Evolutionary conservation across 2,113 vertebrate species (phyloP).

Genomic region (Ramphastos sulfuratus): DNA sequence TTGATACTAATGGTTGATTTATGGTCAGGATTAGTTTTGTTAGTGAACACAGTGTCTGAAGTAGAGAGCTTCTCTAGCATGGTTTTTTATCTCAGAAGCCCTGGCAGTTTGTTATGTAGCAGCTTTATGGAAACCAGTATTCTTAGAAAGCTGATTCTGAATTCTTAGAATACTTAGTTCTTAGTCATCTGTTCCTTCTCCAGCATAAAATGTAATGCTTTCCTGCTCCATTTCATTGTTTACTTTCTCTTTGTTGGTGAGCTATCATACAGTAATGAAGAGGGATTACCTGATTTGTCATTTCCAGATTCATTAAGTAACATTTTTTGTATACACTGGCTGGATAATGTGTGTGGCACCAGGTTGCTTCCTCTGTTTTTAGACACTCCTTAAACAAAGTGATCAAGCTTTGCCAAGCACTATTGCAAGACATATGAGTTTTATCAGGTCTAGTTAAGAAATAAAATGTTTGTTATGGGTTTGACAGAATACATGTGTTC

Average conservation of each 20-base stretch:
- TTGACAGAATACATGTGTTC: background rate
- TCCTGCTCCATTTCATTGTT: background rate
- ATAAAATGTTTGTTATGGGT: background rate
- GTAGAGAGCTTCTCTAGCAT: background rate
- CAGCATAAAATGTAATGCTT: background rate
- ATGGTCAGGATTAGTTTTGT: background rate
- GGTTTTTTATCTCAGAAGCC: background rate
- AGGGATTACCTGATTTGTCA: background rate
- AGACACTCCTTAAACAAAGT: background rate
- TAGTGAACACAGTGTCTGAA: slow-evolving; percentile 33
- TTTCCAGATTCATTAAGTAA: background rate
- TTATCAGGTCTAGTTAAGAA: background rate
- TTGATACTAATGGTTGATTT: background rate
- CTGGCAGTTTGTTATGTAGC: background rate
- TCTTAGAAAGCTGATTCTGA: slow-evolving; percentile 31
- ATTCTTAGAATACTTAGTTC: background rate
- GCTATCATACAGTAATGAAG: background rate
- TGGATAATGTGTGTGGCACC: accelerated
- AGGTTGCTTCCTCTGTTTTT: background rate
- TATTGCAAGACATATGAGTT: accelerated
- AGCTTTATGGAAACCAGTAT: background rate
- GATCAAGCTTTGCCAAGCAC: background rate
- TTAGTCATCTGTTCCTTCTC: background rate
- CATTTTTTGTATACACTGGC: background rate
- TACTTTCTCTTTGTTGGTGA: background rate